Percentiles rank a stretch among this genome's conserved stretches.
phyloP scores from a whole-genome alignment of 2,888 invertebrate species.

The Chymomyza amoena region DNA sequence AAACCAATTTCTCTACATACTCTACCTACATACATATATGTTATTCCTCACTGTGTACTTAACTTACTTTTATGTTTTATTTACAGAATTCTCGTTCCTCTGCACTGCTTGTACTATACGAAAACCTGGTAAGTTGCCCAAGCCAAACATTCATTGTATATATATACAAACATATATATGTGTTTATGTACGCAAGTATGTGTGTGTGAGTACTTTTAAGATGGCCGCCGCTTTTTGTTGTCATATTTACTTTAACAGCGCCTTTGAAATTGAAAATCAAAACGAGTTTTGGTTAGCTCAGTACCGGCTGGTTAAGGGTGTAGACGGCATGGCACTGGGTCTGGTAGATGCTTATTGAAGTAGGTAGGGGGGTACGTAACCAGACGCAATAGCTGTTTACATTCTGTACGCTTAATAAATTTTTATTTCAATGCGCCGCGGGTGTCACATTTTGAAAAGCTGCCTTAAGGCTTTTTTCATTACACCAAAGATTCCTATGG shows the following conservation, averaged over 20 bases:
- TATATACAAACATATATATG: neutral
- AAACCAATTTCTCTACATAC: neutral
- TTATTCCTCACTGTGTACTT: neutral
- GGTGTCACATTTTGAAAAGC: conserved; percentile 32
- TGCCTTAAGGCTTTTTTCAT: conserved; percentile 5
- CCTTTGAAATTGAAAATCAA: conserved; percentile 3
- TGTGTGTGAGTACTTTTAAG: neutral
- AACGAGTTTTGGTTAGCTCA: neutral
- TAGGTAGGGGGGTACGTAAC: neutral
- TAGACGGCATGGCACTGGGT: neutral
- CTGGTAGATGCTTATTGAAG: neutral
- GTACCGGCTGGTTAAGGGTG: neutral
- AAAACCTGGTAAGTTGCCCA: neutral
- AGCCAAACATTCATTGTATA: neutral
- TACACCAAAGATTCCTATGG: neutral
- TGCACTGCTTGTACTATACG: neutral
- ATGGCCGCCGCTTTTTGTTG: neutral
- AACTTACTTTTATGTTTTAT: neutral
- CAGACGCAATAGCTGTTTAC: neutral
- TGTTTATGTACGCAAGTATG: neutral
- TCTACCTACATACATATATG: neutral
- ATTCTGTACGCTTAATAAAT: conserved; percentile 8
- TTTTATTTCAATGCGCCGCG: conserved; percentile 41
- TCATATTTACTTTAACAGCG: neutral
- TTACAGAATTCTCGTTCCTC: neutral